phyloP scores from a whole-genome alignment of 1,140 invertebrate species.

The Diorhabda carinulata region DNA sequence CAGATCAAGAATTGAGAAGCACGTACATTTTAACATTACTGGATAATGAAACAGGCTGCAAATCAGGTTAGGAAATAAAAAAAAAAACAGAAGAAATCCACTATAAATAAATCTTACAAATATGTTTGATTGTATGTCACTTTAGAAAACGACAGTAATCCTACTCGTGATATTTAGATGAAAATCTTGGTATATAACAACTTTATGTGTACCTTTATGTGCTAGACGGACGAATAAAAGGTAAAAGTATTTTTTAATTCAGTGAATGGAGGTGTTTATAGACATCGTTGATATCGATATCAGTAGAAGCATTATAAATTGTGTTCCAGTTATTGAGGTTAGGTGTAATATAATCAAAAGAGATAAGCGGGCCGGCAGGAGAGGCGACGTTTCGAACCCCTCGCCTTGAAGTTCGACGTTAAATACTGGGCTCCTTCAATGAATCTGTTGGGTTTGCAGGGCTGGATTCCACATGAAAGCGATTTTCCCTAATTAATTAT shows the following conservation, averaged over 20 bases:
- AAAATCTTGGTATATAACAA: no score
- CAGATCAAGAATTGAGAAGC: no score
- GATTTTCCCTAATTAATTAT: not conserved
- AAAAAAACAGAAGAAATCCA: no score
- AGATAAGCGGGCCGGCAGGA: conserved; percentile 37
- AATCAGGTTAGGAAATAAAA: no score
- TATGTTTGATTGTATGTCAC: no score
- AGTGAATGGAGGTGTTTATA: not conserved
- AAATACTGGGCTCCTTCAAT: conserved; percentile 27
- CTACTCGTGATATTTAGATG: no score
- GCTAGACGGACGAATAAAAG: not conserved
- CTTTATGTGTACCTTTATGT: no score
- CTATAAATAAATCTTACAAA: no score
- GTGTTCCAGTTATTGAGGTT: conserved; percentile 35
- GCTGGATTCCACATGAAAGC: not conserved
- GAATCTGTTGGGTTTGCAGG: not conserved
- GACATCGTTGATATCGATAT: not conserved
- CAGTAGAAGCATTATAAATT: conserved; percentile 28
- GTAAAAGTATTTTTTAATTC: not conserved
- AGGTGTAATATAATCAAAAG: conserved; percentile 41
- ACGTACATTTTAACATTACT: no score
- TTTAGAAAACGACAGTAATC: no score
- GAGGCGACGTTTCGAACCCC: conserved; percentile 23
- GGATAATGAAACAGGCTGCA: no score
- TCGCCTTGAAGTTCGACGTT: conserved; percentile 26